Conservation (phyloP, 2,113 vertebrate species). For the Cryptotis parvus region DNA sequence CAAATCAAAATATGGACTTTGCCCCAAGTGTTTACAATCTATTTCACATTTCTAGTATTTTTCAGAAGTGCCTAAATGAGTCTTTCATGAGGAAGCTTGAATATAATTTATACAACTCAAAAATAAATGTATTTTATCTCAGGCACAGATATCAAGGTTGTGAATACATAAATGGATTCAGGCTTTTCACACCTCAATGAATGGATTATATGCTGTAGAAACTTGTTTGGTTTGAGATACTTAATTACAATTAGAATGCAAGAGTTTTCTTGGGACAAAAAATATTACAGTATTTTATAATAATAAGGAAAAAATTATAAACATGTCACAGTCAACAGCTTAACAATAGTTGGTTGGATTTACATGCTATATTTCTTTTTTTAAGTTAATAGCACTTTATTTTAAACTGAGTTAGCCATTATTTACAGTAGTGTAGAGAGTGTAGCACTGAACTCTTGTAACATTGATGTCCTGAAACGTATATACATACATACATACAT, state of each 20-base stretch:
- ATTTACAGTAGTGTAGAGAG: too few relatives aligned
- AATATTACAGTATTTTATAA: slow-evolving; percentile 71
- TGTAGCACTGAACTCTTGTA: too few relatives aligned
- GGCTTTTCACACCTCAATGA: slow-evolving; percentile 80
- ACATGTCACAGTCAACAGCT: slow-evolving; percentile 65
- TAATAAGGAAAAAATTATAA: slow-evolving; percentile 71
- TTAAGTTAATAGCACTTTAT: too few relatives aligned
- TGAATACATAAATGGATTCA: slow-evolving; percentile 78
- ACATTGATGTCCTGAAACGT: too few relatives aligned
- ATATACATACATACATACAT: too few relatives aligned
- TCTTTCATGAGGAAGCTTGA: slow-evolving; percentile 69
- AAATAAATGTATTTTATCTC: slow-evolving; percentile 80
- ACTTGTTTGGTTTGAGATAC: slow-evolving; percentile 69
- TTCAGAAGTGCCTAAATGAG: slow-evolving; percentile 73
- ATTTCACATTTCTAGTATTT: slow-evolving; percentile 70
- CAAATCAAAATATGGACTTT: slow-evolving; percentile 70
- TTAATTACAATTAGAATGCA: slow-evolving; percentile 82
- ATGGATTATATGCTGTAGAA: slow-evolving; percentile 77
- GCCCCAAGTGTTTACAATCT: slow-evolving; percentile 65
- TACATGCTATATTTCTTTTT: slow-evolving; percentile 24
- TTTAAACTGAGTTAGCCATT: too few relatives aligned
- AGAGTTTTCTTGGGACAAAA: slow-evolving; percentile 77
- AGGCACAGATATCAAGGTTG: slow-evolving; percentile 69
- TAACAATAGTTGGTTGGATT: slow-evolving; percentile 52
- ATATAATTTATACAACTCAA: slow-evolving; percentile 74